A percentile compares a stretch with the other conserved stretches of the same genome.
These are phyloP conservation scores for Lithophane leautieri DNA, from an alignment of 2,888 invertebrate species.

Conservation along the genomic window DNA sequence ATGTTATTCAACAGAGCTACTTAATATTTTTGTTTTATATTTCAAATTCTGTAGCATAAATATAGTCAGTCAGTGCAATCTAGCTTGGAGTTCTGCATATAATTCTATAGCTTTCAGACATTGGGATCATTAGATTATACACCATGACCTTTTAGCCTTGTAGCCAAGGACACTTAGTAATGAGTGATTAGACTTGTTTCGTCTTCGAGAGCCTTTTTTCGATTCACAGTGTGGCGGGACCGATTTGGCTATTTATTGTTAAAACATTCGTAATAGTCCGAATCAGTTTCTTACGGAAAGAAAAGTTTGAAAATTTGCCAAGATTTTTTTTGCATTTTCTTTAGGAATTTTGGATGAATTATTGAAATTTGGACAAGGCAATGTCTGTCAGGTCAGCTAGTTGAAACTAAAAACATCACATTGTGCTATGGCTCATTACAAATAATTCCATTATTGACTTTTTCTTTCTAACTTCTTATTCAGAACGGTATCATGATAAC, in stretches of 20 bases:
- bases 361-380: no score
- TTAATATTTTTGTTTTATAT: conserved; percentile 2
- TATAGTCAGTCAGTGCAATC: neutral
- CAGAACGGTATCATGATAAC: neutral
- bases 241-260: no score
- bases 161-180: neutral
- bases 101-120: neutral
- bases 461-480: conserved; percentile 8
- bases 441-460: neutral
- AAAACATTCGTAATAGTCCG: no score
- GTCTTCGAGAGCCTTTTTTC: neutral
- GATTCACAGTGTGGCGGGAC: no score
- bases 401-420: neutral
- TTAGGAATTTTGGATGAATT: no score
- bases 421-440: neutral
- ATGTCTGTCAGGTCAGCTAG: no score
- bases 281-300: no score
- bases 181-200: neutral
- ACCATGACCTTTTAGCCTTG: neutral
- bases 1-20: neutral
- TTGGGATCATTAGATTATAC: neutral
- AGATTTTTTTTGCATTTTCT: no score
- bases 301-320: no score
- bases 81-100: neutral
- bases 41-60: neutral